A percentile compares a stretch with the other conserved stretches of the same genome.
phyloP scores from a whole-genome alignment of 2,797 vertebrate species.

The Periophthalmus magnuspinnatus region DNA sequence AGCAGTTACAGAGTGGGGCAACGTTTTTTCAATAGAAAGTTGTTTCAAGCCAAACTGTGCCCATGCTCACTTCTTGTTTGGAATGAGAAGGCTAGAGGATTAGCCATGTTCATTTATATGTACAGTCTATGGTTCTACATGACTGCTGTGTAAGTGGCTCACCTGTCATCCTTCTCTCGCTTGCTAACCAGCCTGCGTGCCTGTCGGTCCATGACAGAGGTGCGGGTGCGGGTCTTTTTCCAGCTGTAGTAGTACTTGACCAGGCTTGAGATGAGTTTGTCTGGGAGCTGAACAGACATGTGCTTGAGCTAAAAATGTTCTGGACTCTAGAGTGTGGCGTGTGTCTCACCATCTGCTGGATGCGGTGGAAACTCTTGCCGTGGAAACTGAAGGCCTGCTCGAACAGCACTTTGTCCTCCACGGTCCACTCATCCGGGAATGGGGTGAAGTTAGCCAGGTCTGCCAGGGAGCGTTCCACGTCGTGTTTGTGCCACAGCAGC shows the following conservation, averaged over 20 bases:
- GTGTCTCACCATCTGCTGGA: slow-evolving; percentile 90
- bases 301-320: not conserved
- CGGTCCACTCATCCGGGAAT: slow-evolving; percentile 92
- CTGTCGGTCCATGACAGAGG: slow-evolving; percentile 93
- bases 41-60: too few relatives aligned
- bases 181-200: slow-evolving; percentile 85
- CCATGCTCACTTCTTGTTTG: too few relatives aligned
- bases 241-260: slow-evolving; percentile 94
- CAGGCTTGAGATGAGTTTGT: slow-evolving; percentile 89
- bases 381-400: slow-evolving; percentile 96
- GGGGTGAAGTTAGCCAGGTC: slow-evolving; percentile 95
- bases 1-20: too few relatives aligned
- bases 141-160: not conserved
- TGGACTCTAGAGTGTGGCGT: not conserved
- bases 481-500: slow-evolving; percentile 93
- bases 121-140: too few relatives aligned
- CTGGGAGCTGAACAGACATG: slow-evolving; percentile 80
- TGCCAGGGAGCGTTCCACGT: slow-evolving; percentile 88
- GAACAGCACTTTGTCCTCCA: slow-evolving; percentile 93
- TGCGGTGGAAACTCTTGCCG: slow-evolving; percentile 92
- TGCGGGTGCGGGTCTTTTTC: slow-evolving; percentile 91
- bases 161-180: slow-evolving; percentile 89
- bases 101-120: too few relatives aligned
- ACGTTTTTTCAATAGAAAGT: too few relatives aligned
- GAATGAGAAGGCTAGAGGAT: too few relatives aligned